Percentiles rank a stretch among this genome's conserved stretches.
Evolutionary conservation across 2,113 vertebrate species (phyloP).

Genomic region (Salvelinus alpinus): DNA sequence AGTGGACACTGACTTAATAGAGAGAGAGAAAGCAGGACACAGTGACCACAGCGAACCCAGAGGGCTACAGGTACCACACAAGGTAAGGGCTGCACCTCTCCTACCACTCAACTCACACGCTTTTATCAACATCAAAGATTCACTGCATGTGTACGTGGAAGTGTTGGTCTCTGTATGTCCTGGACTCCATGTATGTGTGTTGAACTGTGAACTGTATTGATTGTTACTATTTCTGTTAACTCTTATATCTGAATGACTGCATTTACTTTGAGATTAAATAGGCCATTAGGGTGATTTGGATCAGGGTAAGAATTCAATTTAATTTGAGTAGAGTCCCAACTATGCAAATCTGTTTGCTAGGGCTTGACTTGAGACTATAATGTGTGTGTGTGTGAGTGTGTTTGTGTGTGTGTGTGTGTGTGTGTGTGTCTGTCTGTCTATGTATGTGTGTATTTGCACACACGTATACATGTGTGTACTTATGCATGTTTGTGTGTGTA

Average conservation of each 20-base stretch:
- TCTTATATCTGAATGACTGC: no score
- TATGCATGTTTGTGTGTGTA: neutral
- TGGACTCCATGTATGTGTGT: conserved; percentile 1
- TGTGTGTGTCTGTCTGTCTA: conserved; percentile 6
- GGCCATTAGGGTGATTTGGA: no score
- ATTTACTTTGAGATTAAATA: no score
- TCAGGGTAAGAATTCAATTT: neutral
- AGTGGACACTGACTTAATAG: neutral
- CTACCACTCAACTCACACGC: neutral
- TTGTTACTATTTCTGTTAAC: no score
- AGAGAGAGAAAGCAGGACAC: neutral
- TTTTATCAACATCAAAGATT: neutral
- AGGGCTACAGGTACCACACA: neutral
- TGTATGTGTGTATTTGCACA: neutral
- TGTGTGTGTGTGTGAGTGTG: neutral
- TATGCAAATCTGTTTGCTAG: neutral
- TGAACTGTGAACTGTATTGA: neutral
- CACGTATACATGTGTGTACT: neutral
- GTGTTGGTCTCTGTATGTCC: no score
- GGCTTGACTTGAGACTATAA: neutral
- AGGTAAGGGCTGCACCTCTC: neutral
- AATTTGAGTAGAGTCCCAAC: neutral
- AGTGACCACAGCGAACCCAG: neutral
- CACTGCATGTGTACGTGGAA: neutral
- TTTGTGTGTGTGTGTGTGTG: conserved; percentile 21